Evolutionary conservation across 1,140 invertebrate genomes (phyloP), one percentile per base, ranked within the genome.

Genomic region (Trinorchestia longiramus): DNA sequence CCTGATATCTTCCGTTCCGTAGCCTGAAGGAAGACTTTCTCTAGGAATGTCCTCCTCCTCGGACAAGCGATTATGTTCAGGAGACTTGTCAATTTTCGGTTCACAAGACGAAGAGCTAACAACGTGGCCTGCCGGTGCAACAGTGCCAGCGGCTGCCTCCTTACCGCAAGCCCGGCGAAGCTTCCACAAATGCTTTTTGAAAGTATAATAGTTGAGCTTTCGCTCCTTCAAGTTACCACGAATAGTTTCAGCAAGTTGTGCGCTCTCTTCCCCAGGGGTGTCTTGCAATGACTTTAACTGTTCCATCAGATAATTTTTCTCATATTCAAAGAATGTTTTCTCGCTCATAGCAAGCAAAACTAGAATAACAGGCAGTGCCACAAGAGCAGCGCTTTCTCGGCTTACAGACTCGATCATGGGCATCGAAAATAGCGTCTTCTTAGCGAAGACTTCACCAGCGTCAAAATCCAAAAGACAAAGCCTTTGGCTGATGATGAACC

Each of bases 371-470:
- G 92, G 92, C 92, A 47, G 41, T 17, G 44, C 6, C 40, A 47
- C 43, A 0, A 45, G 40, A 28, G 41, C 6, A 40, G 44, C 92
- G 41, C 15, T 43, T 45, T 45, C 92, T 94, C 44, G 92, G 19
- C 8, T 44, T 36, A 94, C 92, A n/a, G 44, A 94, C 44, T 94
- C 92, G 43, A 94, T 45, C 92, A 94, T 45, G 15, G 92, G 92
- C 92, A 94, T 43, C 11, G 92, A 94, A 40, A 94, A 94, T 0
- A 94, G 44, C 19, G 92, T 94, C 40, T 94, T 94, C 92, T 94
- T 94, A 8, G 43, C 92, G 41, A 94, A 45, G 36, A 94, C 28
- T 47, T 94, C 92, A 23, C 41, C 92, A 45, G 92, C 92, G 47
- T 45, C 92, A 43, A 94, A 94, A n/a, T 94, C 92, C 40, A 94